These are phyloP conservation scores for Lithophane leautieri DNA, from an alignment of 2,888 invertebrate genomes.

Conservation along the genomic window DNA sequence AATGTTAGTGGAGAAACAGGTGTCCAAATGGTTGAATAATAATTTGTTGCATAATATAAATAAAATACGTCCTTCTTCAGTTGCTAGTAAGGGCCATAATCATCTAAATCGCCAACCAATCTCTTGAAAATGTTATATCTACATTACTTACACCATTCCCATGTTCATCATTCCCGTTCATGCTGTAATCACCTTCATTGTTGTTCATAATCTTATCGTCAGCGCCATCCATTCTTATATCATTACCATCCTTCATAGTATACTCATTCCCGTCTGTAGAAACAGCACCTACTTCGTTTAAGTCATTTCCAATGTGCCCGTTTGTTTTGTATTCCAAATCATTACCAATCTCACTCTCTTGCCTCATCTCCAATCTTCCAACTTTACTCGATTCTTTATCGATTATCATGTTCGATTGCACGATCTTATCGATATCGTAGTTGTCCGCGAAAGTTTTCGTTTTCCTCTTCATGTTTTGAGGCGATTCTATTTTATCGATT, in stretches of 20 bases:
- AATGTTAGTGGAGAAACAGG: conserved; percentile 34
- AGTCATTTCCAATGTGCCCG: conserved; percentile 55
- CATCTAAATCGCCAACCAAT: background rate
- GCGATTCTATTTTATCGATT: conserved; percentile 68
- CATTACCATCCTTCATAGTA: conserved; percentile 70
- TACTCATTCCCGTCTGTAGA: conserved; percentile 70
- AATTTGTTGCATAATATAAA: conserved; percentile 7
- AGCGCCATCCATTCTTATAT: conserved; percentile 66
- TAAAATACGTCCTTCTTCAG: background rate
- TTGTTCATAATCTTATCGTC: conserved; percentile 69
- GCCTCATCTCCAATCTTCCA: conserved; percentile 80
- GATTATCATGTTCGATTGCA: conserved; percentile 81
- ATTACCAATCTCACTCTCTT: conserved; percentile 63
- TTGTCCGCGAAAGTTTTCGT: conserved; percentile 71
- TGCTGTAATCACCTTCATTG: conserved; percentile 69
- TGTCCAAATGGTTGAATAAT: conserved; percentile 18
- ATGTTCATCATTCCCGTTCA: conserved; percentile 71
- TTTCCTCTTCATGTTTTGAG: conserved; percentile 77
- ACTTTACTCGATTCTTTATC: conserved; percentile 81
- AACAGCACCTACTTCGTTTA: conserved; percentile 63
- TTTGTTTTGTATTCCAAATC: conserved; percentile 66
- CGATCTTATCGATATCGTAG: conserved; percentile 76
- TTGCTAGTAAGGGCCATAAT: background rate
- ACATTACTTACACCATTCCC: conserved; percentile 77
- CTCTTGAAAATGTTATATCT: background rate